Evolutionary conservation across 2,888 invertebrate genomes (phyloP).

Genomic region (Tipula lateralis): DNA sequence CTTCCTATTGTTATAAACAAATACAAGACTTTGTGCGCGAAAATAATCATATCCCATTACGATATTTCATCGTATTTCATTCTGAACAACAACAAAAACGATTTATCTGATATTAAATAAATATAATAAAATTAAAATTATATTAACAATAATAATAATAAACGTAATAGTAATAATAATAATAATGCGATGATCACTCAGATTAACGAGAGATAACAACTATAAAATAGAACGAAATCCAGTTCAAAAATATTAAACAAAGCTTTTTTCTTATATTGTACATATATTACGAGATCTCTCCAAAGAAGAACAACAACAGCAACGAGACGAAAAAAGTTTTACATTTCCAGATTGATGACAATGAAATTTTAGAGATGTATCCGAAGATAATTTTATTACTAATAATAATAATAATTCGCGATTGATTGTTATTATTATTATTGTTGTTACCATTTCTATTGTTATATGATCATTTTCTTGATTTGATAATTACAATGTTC

Average conservation of each 20-base stretch:
- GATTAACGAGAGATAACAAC: neutral
- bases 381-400: constrained; percentile 14
- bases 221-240: neutral
- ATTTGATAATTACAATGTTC: constrained; percentile 19
- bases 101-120: constrained; percentile 9
- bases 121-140: neutral
- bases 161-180: neutral
- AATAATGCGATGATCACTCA: constrained; percentile 24
- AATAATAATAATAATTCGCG: constrained; percentile 2
- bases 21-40: neutral
- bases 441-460: neutral
- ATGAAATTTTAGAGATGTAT: neutral
- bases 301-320: neutral
- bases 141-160: neutral
- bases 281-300: neutral
- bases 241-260: neutral
- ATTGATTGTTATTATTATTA: constrained; percentile 5
- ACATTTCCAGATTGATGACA: constrained; percentile 19
- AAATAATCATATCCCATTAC: neutral
- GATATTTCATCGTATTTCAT: constrained; percentile 20
- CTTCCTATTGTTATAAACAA: neutral
- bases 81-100: neutral
- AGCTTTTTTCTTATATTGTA: neutral
- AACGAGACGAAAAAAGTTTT: neutral
- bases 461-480: neutral